phyloP scores from a whole-genome alignment of 2,113 vertebrate genomes.

The Scopus umbretta region DNA sequence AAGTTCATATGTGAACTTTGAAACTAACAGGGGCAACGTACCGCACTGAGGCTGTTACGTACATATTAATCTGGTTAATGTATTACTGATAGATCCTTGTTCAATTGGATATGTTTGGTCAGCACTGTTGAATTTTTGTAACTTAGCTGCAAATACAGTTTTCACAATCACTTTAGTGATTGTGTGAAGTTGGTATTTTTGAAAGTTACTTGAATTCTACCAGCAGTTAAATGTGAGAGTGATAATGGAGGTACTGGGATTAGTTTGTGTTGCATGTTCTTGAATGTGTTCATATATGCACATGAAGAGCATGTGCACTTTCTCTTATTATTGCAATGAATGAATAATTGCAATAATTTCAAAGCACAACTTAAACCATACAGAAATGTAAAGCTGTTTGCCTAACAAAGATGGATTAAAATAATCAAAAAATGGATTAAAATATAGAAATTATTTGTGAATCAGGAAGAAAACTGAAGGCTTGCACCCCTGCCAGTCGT shows the following conservation, averaged over 20 bases:
- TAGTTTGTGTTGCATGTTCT: background rate
- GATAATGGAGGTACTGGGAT: background rate
- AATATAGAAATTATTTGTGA: background rate
- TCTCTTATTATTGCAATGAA: background rate
- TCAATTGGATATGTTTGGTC: background rate
- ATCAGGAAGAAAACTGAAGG: background rate
- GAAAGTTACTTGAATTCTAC: background rate
- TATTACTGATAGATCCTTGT: constrained; percentile 60
- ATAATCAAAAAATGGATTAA: background rate
- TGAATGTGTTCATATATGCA: background rate
- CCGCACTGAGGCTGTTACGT: constrained; percentile 38
- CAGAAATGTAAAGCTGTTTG: background rate
- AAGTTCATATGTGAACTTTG: constrained; percentile 64
- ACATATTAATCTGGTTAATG: constrained; percentile 70
- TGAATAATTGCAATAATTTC: background rate
- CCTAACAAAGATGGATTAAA: background rate
- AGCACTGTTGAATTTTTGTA: background rate
- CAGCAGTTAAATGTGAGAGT: background rate
- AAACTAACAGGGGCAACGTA: constrained; percentile 10
- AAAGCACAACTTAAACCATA: background rate
- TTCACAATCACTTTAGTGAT: background rate
- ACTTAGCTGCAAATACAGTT: background rate
- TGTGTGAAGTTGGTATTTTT: background rate
- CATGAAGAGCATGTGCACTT: background rate
- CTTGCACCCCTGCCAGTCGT: background rate